Evolutionary conservation across 2,888 invertebrate species (phyloP), one percentile per base, ranked within the genome.

Genomic region (Cylindroiulus punctatus): DNA sequence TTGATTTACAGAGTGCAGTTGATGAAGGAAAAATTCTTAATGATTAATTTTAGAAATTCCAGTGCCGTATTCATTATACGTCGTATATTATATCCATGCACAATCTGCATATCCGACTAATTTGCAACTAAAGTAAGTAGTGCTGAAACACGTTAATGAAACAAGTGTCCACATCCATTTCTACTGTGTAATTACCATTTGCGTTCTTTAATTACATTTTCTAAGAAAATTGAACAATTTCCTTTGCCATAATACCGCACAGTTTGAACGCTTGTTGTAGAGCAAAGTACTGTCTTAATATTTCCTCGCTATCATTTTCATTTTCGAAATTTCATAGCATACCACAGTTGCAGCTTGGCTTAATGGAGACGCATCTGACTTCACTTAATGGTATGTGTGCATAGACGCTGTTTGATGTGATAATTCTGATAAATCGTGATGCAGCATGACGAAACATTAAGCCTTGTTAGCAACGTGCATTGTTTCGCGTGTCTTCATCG

Each of bases 161-260:
- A 76, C 22, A 76, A 76, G 76, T 76, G 12, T 30, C 76, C 76
- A 30, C 76, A 76, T 76, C 14, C 76, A 8, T 30, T 30, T 30
- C 76, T 22, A n/a, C n/a, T n/a, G n/a, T n/a, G n/a, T 52, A 76
- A 76, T 76, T 76, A 76, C 76, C 76, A 76, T 76, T 30, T 76
- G 76, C 76, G 76, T 30, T 76, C 26, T 30, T 76, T 76, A 76
- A 76, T 76, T 76, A 76, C 76, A 30, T 76, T 76, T 76, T 76
- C 76, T 76, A 30, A 76, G 76, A 76, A 76, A 76, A 76, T 76
- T 76, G 30, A 76, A 76, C 12, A 30, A 76, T 76, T 76, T 76
- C 10, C 76, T 30, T 10, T 26, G 22, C 30, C 76, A 14, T 30
- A 76, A 76, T 10, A 76, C 52, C 17, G 1, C 17, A 52, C 5